Base-by-base conservation (phyloP, 2,797 vertebrate species). In the Rhinichthys osculus region DNA sequence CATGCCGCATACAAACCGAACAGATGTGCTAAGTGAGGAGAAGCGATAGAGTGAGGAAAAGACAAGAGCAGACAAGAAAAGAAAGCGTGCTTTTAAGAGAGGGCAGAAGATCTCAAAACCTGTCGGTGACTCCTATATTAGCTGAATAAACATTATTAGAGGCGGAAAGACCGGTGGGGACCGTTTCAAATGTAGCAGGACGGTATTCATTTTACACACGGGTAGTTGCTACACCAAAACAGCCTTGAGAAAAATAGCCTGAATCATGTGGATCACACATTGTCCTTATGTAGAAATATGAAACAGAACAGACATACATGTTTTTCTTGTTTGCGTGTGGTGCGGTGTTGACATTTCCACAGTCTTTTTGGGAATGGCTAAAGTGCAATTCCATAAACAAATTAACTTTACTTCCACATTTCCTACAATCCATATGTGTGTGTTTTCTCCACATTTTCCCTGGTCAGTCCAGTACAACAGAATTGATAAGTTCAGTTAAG, bases 31-130 rank as follows among this genome's bases (percentile, higher is more conserved):
- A 85, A 76, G 74, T 59, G 67, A 80, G 85, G 73, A 70, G 33
- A 62, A 79, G 79, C 6, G 38, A 82, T 67, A 74, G 67, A 33
- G 50, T 59, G 13, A 50, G 19, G 54, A 84, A 88, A 74, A 78
- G 84, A 88, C 69, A 33, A 54, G 27, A 50, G 7, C 17, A 27
- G 81, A 84, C 54, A 82, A 87, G 87, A 85, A 83, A 64, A 64
- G 87, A 88, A 54, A 35, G 72, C 14, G 3, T 64, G 69, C 73
- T 84, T 89, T 88, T 81, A 84, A 78, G 27, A 83, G 79, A 76
- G 78, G 88, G 54, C 59, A 83, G 73, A 88, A 88, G n/a, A n/a
- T 44, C 42, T 44, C 42, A 88, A 86, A 4, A 30, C 5, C 1
- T 64, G 27, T 33, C 59, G 66, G 77, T 83, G 69, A 88, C 84